Evolutionary conservation across 2,113 vertebrate species (phyloP).

Genomic region (Baryphthengus martii): DNA sequence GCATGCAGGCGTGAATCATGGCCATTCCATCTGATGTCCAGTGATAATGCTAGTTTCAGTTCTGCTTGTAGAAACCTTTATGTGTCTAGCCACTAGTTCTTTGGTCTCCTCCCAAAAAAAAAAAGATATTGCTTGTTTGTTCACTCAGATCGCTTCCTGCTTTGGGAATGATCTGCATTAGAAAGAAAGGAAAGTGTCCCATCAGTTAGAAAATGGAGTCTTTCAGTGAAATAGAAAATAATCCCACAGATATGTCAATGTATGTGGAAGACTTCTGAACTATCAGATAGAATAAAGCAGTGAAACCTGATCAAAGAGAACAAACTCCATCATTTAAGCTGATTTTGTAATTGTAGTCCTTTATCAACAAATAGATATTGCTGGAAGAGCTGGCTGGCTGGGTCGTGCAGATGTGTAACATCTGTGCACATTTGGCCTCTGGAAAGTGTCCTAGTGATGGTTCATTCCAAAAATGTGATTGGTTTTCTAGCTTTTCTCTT

Average conservation of each 20-base stretch:
- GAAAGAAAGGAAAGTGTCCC: not conserved
- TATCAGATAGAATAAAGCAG: not conserved
- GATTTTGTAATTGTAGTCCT: not conserved
- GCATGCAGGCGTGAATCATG: not conserved
- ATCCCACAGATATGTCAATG: not conserved
- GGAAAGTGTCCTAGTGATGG: constrained; percentile 5
- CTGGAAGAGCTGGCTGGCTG: constrained; percentile 5
- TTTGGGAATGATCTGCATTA: not conserved
- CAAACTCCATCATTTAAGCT: not conserved
- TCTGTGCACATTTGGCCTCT: constrained; percentile 9
- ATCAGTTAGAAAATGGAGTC: not conserved
- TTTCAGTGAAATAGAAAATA: not conserved
- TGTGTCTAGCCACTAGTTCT: not conserved
- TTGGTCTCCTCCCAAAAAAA: not conserved
- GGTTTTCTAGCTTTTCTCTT: not conserved
- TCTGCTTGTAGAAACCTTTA: not conserved
- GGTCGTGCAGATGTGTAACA: constrained; percentile 47
- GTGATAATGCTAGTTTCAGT: not conserved
- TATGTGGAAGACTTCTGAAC: not conserved
- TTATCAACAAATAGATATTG: not conserved
- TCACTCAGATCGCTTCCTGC: not conserved
- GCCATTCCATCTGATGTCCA: not conserved
- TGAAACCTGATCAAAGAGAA: constrained; percentile 22
- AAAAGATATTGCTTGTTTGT: not conserved
- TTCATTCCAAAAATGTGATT: constrained; percentile 12